phyloP scores from a whole-genome alignment of 2,888 invertebrate genomes.

The Philopedon plagiatum region DNA sequence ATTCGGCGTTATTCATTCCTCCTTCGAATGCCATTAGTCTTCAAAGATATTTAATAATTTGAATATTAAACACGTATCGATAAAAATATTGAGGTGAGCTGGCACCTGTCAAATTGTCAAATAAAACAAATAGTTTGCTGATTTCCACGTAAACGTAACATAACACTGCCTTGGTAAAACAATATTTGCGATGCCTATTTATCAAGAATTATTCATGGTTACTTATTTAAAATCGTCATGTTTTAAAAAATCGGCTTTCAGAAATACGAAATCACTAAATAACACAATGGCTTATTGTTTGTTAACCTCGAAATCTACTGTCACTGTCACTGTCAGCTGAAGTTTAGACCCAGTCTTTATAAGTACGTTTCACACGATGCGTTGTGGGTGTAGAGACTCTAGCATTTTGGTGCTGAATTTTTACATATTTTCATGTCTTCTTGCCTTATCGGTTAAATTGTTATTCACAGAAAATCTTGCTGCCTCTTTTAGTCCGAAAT shows the following conservation, averaged over 20 bases:
- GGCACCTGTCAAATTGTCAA: constrained; percentile 61
- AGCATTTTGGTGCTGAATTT: no score
- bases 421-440: no score
- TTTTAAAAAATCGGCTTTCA: constrained; percentile 11
- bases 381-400: no score
- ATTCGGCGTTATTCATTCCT: constrained; percentile 77
- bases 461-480: no score
- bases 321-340: no score
- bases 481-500: no score
- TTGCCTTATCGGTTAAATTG: no score
- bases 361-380: no score
- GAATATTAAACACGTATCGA: constrained; percentile 44
- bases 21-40: constrained; percentile 77
- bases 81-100: constrained; percentile 60
- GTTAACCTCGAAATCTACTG: constrained; percentile 13
- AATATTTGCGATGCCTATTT: not conserved
- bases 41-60: constrained; percentile 24
- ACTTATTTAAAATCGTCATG: constrained; percentile 10
- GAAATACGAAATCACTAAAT: not conserved
- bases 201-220: not conserved
- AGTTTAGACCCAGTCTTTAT: no score
- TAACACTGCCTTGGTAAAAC: not conserved
- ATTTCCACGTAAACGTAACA: constrained; percentile 4
- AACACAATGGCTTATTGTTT: constrained; percentile 3
- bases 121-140: not conserved